Evolutionary conservation across 2,888 invertebrate genomes (phyloP).

Genomic region (Pandemis cinnamomeana): DNA sequence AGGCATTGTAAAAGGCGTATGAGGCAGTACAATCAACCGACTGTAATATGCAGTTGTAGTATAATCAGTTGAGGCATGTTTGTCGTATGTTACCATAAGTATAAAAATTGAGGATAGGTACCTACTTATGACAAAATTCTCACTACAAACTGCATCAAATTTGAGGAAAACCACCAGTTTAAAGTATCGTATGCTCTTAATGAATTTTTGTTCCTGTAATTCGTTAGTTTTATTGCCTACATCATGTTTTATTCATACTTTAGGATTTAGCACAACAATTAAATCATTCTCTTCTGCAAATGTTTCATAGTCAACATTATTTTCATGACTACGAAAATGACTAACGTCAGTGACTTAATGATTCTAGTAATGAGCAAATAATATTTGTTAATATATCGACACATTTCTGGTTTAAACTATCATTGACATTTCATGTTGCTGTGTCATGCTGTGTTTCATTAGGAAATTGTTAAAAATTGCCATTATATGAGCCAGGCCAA

Average conservation of each 20-base stretch:
- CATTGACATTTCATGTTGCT: background rate
- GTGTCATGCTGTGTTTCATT: background rate
- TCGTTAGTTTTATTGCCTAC: background rate
- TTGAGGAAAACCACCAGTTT: background rate
- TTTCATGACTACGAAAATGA: background rate
- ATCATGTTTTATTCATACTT: background rate
- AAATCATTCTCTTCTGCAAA: conserved; percentile 1
- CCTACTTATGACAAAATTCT: background rate
- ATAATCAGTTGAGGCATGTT: background rate
- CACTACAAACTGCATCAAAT: background rate
- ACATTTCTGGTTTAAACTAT: background rate
- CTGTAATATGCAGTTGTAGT: background rate
- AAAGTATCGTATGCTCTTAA: background rate
- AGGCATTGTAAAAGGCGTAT: conserved; percentile 4
- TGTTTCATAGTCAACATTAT: conserved; percentile 9
- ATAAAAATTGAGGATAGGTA: background rate
- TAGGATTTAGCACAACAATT: background rate
- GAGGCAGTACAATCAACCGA: background rate
- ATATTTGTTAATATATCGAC: background rate
- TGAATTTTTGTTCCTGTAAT: background rate
- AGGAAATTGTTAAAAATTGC: background rate
- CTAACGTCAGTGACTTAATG: conserved; percentile 7
- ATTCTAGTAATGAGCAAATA: conserved; percentile 13
- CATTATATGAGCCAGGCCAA: conserved; percentile 1
- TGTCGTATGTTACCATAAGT: background rate